phyloP scores from a whole-genome alignment of 2,888 invertebrate species.

The Galerucella nymphaeae region DNA sequence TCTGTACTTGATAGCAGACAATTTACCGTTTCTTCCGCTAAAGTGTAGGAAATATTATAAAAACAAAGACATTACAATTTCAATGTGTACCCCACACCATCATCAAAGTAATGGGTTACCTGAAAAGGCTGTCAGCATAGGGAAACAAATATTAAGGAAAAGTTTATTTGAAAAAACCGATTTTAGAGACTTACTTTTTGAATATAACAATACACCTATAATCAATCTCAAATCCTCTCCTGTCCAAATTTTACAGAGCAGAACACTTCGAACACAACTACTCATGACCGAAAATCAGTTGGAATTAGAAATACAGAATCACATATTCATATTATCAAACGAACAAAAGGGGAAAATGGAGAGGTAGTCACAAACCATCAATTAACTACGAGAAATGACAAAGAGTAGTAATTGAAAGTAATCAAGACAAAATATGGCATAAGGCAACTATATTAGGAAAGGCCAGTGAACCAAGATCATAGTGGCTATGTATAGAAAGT shows the following conservation, averaged over 20 bases:
- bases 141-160: conserved; percentile 48
- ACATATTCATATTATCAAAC: no score
- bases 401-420: conserved; percentile 12
- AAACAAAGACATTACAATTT: conserved; percentile 44
- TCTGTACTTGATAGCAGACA: conserved; percentile 47
- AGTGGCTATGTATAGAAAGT: conserved; percentile 23
- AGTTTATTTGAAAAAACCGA: conserved; percentile 39
- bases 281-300: conserved; percentile 29
- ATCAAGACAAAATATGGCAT: conserved; percentile 14
- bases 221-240: conserved; percentile 42
- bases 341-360: no score
- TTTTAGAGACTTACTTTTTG: conserved; percentile 43
- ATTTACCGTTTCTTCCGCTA: conserved; percentile 46
- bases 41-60: conserved; percentile 43
- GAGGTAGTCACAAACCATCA: not conserved
- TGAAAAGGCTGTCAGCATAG: conserved; percentile 25
- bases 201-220: conserved; percentile 44
- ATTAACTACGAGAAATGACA: not conserved
- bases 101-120: conserved; percentile 43
- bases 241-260: conserved; percentile 46
- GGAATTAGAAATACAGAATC: conserved; percentile 38
- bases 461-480: conserved; percentile 20
- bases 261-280: conserved; percentile 39
- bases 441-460: conserved; percentile 5
- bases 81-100: conserved; percentile 21